These are phyloP conservation scores for Centruroides vittatus DNA, from an alignment of 1,140 invertebrate genomes.

Conservation along the genomic window DNA sequence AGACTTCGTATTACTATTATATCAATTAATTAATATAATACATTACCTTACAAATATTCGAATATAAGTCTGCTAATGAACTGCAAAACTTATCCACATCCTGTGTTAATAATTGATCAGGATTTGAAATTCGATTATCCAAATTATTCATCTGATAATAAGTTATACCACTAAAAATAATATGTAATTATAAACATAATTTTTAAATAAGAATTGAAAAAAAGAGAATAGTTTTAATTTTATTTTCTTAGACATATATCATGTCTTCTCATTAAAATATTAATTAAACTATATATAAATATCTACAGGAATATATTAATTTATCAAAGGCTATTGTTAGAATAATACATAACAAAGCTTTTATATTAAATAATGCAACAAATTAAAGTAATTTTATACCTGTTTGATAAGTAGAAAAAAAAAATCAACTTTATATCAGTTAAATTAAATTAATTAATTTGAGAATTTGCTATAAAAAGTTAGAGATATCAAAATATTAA, in stretches of 20 bases:
- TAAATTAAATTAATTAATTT: too few species aligned
- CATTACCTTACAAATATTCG: slow-evolving; percentile 77
- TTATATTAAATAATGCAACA: too few species aligned
- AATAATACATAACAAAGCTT: too few species aligned
- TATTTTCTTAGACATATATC: too few species aligned
- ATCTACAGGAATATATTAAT: too few species aligned
- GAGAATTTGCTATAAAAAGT: too few species aligned
- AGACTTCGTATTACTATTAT: background rate
- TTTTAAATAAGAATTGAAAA: slow-evolving; percentile 28
- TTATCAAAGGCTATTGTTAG: too few species aligned
- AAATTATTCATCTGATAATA: slow-evolving; percentile 96
- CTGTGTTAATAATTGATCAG: slow-evolving; percentile 88
- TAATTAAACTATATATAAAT: too few species aligned
- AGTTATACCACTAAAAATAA: slow-evolving; percentile 65
- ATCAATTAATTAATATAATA: background rate
- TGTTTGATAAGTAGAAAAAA: too few species aligned
- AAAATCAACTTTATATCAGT: too few species aligned
- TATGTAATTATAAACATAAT: slow-evolving; percentile 52
- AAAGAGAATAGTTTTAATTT: background rate
- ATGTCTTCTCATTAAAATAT: too few species aligned
- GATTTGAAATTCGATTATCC: slow-evolving; percentile 86
- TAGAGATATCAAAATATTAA: background rate
- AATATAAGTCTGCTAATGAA: slow-evolving; percentile 86
- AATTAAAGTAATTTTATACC: too few species aligned
- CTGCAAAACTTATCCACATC: slow-evolving; percentile 97